Conservation (phyloP, 2,113 vertebrate genomes). For the Saimiri boliviensis region DNA sequence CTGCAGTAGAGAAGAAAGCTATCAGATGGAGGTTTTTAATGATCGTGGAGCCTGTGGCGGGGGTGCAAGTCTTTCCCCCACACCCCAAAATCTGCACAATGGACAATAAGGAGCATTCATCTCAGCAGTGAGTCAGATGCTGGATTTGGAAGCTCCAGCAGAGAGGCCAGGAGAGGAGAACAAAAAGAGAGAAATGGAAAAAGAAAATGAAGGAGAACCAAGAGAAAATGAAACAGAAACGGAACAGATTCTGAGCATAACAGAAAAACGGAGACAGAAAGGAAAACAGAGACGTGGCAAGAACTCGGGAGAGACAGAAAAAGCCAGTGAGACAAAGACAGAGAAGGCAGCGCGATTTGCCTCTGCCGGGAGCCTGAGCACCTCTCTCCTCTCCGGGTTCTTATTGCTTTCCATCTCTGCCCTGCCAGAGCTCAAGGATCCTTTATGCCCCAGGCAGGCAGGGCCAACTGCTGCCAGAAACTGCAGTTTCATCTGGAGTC, state of each 20-base stretch:
- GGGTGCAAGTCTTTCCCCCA: not conserved
- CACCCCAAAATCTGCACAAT: not conserved
- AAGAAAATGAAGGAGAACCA: not conserved
- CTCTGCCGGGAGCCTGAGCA: not conserved
- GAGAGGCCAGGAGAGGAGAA: not conserved
- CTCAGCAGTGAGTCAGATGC: not conserved
- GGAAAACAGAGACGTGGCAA: not conserved
- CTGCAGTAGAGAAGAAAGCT: not conserved
- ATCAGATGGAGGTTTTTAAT: not conserved
- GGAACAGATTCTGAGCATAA: not conserved
- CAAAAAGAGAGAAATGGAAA: not conserved
- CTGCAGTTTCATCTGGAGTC: not conserved
- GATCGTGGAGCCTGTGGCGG: too few species aligned
- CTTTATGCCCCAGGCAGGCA: not conserved
- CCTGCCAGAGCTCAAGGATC: not conserved
- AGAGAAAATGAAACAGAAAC: not conserved
- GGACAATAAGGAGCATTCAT: not conserved
- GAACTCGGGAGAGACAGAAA: not conserved
- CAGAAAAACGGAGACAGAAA: not conserved
- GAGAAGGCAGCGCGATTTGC: accelerated
- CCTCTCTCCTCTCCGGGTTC: not conserved
- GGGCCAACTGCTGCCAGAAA: not conserved
- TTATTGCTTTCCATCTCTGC: not conserved
- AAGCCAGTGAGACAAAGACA: constrained; percentile 53
- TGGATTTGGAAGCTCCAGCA: not conserved